A percentile compares a stretch with the other conserved stretches of the same genome.
Conservation (phyloP, 2,113 vertebrate species). For the Alethe castanea region DNA sequence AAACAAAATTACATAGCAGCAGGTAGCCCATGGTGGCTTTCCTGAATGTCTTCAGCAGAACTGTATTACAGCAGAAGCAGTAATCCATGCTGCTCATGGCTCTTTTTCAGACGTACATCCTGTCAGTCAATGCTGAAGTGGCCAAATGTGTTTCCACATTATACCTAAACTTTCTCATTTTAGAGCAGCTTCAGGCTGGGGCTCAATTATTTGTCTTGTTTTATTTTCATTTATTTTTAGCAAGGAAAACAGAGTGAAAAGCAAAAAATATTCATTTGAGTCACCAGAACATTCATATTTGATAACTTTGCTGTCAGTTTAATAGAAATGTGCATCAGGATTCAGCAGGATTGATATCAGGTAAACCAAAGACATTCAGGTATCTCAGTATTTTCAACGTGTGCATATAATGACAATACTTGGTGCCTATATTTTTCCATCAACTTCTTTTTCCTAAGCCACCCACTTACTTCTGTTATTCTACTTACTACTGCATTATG, state of each 20-base stretch:
- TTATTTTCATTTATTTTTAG: conserved; percentile 7
- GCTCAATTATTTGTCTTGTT: not conserved
- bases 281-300: not conserved
- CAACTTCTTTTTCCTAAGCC: not conserved
- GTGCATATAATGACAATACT: not conserved
- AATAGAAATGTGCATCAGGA: not conserved
- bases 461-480: not conserved
- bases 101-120: not conserved
- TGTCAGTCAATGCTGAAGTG: not conserved
- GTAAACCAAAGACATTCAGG: not conserved
- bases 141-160: not conserved
- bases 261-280: not conserved
- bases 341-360: not conserved
- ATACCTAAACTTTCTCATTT: not conserved
- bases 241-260: not conserved
- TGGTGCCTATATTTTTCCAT: not conserved
- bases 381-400: not conserved
- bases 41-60: not conserved
- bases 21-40: not conserved
- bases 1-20: conserved; percentile 2
- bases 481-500: not conserved
- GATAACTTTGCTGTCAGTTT: not conserved
- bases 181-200: not conserved
- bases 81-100: not conserved
- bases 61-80: not conserved